Conservation (phyloP, 2,888 invertebrate genomes). For the Baccha elongata region DNA sequence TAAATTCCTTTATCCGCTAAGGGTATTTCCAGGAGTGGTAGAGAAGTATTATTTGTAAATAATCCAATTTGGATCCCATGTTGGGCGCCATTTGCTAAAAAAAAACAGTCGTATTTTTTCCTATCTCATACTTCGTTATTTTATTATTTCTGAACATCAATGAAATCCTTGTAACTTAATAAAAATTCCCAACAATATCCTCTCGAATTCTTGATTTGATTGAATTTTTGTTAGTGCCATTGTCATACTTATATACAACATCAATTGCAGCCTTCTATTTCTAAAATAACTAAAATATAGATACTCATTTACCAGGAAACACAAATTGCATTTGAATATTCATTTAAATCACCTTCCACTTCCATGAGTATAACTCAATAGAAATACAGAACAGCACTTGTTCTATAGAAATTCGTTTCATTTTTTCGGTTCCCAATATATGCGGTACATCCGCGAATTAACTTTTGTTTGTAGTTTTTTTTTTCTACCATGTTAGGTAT, state of each 20-base stretch:
- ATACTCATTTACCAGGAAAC: slow-evolving; percentile 24
- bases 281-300: slow-evolving; percentile 30
- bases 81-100: no score
- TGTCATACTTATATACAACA: neutral
- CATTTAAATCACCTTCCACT: slow-evolving; percentile 44
- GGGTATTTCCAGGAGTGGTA: no score
- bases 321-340: slow-evolving; percentile 39
- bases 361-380: slow-evolving; percentile 8
- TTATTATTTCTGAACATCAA: neutral
- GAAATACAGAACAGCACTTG: neutral
- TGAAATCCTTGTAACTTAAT: neutral
- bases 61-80: no score
- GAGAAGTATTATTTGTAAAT: no score
- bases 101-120: no score
- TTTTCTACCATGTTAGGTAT: neutral
- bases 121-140: neutral
- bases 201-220: slow-evolving; percentile 2
- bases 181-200: slow-evolving; percentile 3
- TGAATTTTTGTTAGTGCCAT: neutral
- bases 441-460: slow-evolving; percentile 13
- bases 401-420: neutral
- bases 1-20: no score
- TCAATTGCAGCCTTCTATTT: slow-evolving; percentile 10
- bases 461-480: slow-evolving; percentile 28
- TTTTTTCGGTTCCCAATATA: slow-evolving; percentile 1